A percentile compares a stretch with the other conserved stretches of the same genome.
Evolutionary conservation across 2,888 invertebrate species (phyloP).

Genomic region (Caenorhabditis sinica): DNA sequence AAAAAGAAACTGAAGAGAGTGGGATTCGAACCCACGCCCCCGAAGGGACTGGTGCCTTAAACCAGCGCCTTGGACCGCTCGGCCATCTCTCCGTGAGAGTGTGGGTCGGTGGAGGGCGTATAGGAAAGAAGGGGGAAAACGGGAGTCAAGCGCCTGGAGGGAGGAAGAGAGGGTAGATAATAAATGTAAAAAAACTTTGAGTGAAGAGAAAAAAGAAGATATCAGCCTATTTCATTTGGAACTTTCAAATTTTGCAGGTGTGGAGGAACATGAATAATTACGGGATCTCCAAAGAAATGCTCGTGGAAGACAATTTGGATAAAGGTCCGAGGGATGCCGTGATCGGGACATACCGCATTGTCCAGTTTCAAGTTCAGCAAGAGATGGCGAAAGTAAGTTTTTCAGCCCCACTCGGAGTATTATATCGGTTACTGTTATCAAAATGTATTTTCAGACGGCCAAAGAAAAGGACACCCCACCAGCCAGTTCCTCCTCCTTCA

Average conservation of each 20-base stretch:
- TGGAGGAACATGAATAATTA: constrained; percentile 70
- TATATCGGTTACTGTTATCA: not conserved
- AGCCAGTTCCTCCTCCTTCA: constrained; percentile 12
- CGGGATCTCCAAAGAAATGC: constrained; percentile 87
- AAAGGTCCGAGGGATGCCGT: constrained; percentile 87
- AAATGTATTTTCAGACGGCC: constrained; percentile 33
- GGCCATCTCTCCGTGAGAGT: constrained; percentile 86
- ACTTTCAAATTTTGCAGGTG: constrained; percentile 48
- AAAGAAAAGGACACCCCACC: constrained; percentile 32
- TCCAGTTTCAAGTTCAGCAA: constrained; percentile 85
- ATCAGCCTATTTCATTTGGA: too few species aligned
- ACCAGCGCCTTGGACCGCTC: constrained; percentile 93
- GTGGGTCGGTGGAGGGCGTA: not conserved
- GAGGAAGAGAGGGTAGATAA: not conserved
- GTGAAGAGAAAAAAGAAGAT: not conserved
- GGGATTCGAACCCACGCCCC: constrained; percentile 93
- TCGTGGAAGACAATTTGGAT: constrained; percentile 86
- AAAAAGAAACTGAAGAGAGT: constrained; percentile 84
- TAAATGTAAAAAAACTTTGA: not conserved
- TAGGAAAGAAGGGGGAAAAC: not conserved
- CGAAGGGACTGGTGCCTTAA: constrained; percentile 92
- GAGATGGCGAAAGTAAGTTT: constrained; percentile 74
- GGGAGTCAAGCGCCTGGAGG: not conserved
- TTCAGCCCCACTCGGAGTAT: too few species aligned
- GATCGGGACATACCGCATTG: constrained; percentile 89